These are phyloP conservation scores for Acromyrmex echinatior DNA, from an alignment of 1,140 invertebrate genomes.

Conservation along the genomic window DNA sequence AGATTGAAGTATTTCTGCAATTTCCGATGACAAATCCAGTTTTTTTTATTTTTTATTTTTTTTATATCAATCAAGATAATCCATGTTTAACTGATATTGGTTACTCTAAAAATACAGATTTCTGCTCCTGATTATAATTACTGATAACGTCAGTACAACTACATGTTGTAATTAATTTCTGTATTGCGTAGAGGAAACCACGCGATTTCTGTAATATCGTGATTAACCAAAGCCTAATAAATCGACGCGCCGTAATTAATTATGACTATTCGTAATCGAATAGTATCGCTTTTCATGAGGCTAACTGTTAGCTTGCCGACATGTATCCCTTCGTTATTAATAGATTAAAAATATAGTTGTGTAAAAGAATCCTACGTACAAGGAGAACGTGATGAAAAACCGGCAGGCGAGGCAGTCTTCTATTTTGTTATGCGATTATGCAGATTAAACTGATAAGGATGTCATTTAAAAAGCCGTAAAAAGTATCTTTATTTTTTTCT, in stretches of 20 bases:
- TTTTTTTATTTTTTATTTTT: background rate
- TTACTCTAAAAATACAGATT: slow-evolving; percentile 22
- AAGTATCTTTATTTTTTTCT: slow-evolving; percentile 30
- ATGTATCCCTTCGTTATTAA: slow-evolving; percentile 67
- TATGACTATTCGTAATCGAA: slow-evolving; percentile 67
- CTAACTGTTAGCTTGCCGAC: slow-evolving; percentile 45
- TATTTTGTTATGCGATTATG: slow-evolving; percentile 59
- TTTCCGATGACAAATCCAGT: slow-evolving; percentile 16
- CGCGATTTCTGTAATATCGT: slow-evolving; percentile 59
- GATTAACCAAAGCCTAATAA: slow-evolving; percentile 67
- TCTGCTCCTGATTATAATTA: slow-evolving; percentile 65
- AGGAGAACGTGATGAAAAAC: slow-evolving; percentile 9
- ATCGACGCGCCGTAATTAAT: slow-evolving; percentile 66
- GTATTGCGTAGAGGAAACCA: background rate
- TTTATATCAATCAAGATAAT: slow-evolving; percentile 24
- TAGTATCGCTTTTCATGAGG: slow-evolving; percentile 48
- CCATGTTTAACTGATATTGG: slow-evolving; percentile 22
- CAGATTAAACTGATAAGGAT: slow-evolving; percentile 65
- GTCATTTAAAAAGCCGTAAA: slow-evolving; percentile 36
- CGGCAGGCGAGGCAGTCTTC: slow-evolving; percentile 2
- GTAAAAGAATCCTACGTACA: slow-evolving; percentile 2
- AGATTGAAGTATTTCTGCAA: slow-evolving; percentile 22
- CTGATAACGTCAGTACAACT: slow-evolving; percentile 65
- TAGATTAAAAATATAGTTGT: slow-evolving; percentile 45
- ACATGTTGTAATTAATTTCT: slow-evolving; percentile 65